phyloP scores from a whole-genome alignment of 2,113 vertebrate species.

The Silurus asotus region DNA sequence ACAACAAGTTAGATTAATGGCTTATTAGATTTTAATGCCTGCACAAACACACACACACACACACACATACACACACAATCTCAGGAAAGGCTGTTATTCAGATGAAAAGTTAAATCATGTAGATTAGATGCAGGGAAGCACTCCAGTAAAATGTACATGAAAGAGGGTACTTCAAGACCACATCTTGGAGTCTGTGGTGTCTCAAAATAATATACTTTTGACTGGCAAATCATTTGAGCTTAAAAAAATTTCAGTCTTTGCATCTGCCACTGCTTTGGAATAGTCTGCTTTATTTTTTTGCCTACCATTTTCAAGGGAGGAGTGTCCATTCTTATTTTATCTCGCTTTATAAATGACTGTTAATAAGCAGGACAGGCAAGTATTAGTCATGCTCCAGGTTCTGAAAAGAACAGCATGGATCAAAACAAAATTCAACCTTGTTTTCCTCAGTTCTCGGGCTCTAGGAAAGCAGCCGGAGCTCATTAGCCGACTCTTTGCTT shows the following conservation, averaged over 20 bases:
- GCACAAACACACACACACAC: not conserved
- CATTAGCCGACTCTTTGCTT: constrained; percentile 5
- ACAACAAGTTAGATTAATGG: no score
- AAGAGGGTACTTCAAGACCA: not conserved
- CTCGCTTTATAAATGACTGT: not conserved
- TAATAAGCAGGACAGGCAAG: not conserved
- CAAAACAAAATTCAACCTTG: not conserved
- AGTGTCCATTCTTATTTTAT: not conserved
- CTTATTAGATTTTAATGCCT: not conserved
- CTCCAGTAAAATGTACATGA: not conserved
- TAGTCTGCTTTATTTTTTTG: no score
- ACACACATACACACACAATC: no score
- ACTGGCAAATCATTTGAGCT: not conserved
- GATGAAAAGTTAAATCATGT: not conserved
- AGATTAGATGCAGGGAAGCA: not conserved
- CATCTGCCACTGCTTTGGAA: not conserved
- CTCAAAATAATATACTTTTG: not conserved
- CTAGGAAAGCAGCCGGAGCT: not conserved
- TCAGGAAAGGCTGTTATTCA: not conserved
- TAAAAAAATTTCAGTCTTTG: no score
- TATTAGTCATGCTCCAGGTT: not conserved
- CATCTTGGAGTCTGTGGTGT: not conserved
- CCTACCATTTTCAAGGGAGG: not conserved
- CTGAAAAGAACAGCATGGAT: constrained; percentile 15
- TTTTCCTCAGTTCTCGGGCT: not conserved